Base-by-base conservation (phyloP, 2,113 vertebrate genomes). In the Mesocricetus auratus region DNA sequence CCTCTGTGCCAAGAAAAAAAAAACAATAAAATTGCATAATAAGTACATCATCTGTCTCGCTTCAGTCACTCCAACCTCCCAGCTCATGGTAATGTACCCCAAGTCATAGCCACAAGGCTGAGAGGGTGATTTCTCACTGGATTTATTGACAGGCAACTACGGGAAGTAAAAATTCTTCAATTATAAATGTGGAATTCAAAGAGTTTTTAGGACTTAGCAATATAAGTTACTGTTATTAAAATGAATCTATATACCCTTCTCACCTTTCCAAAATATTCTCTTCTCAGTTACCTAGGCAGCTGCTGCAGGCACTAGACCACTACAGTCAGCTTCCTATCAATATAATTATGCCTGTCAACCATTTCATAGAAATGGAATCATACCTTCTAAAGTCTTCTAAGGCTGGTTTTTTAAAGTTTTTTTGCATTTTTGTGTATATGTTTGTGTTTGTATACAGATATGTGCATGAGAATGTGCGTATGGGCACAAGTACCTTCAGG, bases 51-150 rank as follows among this genome's bases (percentile, higher is more conserved):
- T 93, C 77, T 91, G 22, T 60, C 62, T 92, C 66, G 77, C 26
- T 50, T 79, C 26, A 60, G 73, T 60, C 66, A 95, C 94, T 90
- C 64, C 68, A 42, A 86, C 69, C 42, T 90, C 42, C 74, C 16
- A 39, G 58, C 21, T 47, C 56, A 39, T 39, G 33, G n/a, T 12
- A 47, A 74, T 6, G 45, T 60, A 91, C 9, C 10, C 3, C 19
- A 39, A 89, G 15, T 11, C 29, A 7, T 42, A 24, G 22, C 42
- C 73, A 3, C n/a, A 71, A 73, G 53, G 36, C 26, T 36, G 31
- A 5, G 11, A 56, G 22, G 3, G 6, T 58, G 5, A 5, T 42
- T 87, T 73, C n/a, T 26, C 81, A 9, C 45, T 79, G 74, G 39
- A 4, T 82, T 91, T 56, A 29, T 24, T 86, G 19, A 17, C n/a